These are phyloP conservation scores for Salvelinus alpinus DNA, from an alignment of 2,113 vertebrate species.

Conservation along the genomic window DNA sequence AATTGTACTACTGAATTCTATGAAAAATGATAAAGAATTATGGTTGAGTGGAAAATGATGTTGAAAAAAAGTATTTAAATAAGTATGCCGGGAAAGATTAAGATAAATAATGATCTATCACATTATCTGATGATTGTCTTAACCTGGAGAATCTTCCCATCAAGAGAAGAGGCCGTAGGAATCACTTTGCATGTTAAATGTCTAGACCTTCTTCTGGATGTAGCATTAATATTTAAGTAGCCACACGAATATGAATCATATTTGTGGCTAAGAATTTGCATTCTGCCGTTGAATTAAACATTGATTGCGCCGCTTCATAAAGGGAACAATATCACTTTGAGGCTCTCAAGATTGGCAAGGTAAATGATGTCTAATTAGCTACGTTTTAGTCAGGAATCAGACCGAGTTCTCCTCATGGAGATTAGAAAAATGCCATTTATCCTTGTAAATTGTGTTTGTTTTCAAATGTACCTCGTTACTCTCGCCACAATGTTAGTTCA, in stretches of 20 bases:
- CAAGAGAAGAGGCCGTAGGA: conserved; percentile 6
- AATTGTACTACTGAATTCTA: background rate
- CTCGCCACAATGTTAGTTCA: too few species aligned
- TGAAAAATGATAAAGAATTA: background rate
- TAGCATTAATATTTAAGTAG: conserved; percentile 62
- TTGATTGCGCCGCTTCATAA: conserved; percentile 54
- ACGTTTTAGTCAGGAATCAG: background rate
- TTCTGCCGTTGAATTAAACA: conserved; percentile 64
- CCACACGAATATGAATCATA: conserved; percentile 55
- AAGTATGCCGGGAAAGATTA: too few species aligned
- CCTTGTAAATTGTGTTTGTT: too few species aligned
- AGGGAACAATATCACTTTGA: conserved; percentile 65
- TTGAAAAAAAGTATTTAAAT: too few species aligned
- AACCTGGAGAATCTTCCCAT: background rate
- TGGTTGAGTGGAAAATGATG: too few species aligned
- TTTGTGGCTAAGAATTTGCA: conserved; percentile 56
- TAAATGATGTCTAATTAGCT: background rate
- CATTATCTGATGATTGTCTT: background rate
- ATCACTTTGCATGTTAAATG: conserved; percentile 15
- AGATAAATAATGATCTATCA: too few species aligned
- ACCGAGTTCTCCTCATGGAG: background rate
- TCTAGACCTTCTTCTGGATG: conserved; percentile 45
- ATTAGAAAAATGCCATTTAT: background rate
- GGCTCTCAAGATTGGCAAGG: conserved; percentile 52
- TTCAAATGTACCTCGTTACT: too few species aligned